These are phyloP conservation scores for Lasioglossum leucozonium DNA, from an alignment of 2,888 invertebrate species.

Conservation along the genomic window DNA sequence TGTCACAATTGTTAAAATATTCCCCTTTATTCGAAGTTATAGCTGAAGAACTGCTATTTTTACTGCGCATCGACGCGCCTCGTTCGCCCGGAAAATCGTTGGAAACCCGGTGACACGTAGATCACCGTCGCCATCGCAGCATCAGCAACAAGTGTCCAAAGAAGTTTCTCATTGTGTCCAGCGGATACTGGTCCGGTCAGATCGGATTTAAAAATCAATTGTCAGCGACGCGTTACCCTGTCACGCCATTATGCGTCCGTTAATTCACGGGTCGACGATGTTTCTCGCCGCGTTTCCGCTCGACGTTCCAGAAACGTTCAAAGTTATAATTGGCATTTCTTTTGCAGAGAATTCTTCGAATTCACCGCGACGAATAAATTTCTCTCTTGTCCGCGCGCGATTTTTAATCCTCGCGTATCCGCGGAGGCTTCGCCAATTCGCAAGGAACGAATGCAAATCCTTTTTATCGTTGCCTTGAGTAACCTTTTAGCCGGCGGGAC, in stretches of 20 bases:
- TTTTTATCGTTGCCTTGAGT: background rate
- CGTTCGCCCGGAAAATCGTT: background rate
- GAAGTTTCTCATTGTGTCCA: conserved; percentile 12
- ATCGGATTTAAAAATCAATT: conserved; percentile 9
- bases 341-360: too few species aligned
- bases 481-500: background rate
- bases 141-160: conserved; percentile 47
- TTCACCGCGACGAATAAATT: background rate
- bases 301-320: too few species aligned
- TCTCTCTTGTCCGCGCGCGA: background rate
- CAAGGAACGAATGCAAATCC: background rate
- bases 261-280: background rate
- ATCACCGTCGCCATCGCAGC: conserved; percentile 11
- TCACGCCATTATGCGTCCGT: background rate
- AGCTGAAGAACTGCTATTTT: background rate
- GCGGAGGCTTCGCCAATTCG: background rate
- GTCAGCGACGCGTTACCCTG: background rate
- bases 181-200: background rate
- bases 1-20: too few species aligned
- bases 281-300: too few species aligned
- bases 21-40: background rate
- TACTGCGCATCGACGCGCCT: background rate
- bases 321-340: too few species aligned
- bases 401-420: background rate
- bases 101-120: background rate